Percentiles rank a stretch among this genome's conserved stretches.
phyloP scores from a whole-genome alignment of 2,797 vertebrate species.

The Siniperca scherzeri region DNA sequence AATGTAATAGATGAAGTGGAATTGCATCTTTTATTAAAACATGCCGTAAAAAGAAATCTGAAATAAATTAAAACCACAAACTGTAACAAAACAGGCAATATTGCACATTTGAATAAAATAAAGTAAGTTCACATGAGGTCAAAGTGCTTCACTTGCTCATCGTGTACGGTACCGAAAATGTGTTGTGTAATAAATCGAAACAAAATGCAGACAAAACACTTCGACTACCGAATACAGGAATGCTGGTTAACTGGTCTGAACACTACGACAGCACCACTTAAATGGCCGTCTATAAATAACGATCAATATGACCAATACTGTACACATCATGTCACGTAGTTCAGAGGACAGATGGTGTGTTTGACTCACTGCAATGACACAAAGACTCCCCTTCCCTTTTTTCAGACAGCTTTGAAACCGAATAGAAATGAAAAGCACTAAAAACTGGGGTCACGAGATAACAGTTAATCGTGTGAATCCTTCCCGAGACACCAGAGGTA shows the following conservation, averaged over 20 bases:
- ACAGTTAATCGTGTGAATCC: neutral
- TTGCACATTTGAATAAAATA: constrained; percentile 66
- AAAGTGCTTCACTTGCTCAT: constrained; percentile 56
- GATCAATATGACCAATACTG: constrained; percentile 85
- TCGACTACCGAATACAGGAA: constrained; percentile 26
- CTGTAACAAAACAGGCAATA: constrained; percentile 59
- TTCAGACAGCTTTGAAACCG: neutral
- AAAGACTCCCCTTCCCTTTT: constrained; percentile 14
- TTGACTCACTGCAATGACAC: constrained; percentile 47
- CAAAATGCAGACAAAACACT: constrained; percentile 24
- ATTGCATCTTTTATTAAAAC: constrained; percentile 77
- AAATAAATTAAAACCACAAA: constrained; percentile 73
- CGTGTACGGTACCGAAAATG: constrained; percentile 27
- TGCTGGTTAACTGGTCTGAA: constrained; percentile 48
- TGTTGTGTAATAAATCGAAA: neutral
- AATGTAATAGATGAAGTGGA: constrained; percentile 8
- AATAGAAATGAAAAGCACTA: constrained; percentile 16
- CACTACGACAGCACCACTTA: constrained; percentile 28
- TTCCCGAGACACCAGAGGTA: neutral
- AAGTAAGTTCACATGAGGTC: constrained; percentile 28
- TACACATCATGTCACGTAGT: constrained; percentile 64
- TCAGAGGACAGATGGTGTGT: constrained; percentile 48
- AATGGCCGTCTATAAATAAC: constrained; percentile 50
- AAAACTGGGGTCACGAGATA: neutral
- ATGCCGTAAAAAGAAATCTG: constrained; percentile 72